Conservation (phyloP, 2,113 vertebrate genomes). For the Perca flavescens region DNA sequence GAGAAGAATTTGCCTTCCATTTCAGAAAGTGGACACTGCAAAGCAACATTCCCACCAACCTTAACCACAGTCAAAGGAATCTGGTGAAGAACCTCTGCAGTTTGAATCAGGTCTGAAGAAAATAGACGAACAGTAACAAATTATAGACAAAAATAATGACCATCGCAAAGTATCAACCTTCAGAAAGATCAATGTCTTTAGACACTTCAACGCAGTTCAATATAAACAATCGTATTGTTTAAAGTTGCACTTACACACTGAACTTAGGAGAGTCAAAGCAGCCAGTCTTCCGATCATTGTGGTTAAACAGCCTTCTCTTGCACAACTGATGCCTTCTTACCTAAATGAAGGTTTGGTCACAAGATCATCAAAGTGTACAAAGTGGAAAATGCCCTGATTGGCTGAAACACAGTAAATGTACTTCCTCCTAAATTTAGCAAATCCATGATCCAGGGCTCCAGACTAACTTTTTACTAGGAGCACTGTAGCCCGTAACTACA, state of each 20-base stretch:
- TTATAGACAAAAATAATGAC: no score
- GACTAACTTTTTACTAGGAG: no score
- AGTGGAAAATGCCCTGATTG: no score
- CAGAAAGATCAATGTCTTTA: no score
- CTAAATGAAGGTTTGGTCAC: constrained; percentile 13
- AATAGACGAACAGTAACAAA: not conserved
- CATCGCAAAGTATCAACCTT: no score
- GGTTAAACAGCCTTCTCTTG: not conserved
- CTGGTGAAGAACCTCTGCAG: not conserved
- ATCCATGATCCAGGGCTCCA: no score
- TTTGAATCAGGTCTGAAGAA: not conserved
- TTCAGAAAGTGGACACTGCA: not conserved
- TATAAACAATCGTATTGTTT: not conserved
- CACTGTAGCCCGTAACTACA: no score
- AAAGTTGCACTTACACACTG: not conserved
- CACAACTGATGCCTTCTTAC: not conserved
- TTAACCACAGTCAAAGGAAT: constrained; percentile 9
- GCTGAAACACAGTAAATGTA: no score
- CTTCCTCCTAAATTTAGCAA: no score
- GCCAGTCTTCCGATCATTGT: not conserved
- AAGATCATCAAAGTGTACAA: not conserved
- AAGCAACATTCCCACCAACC: constrained; percentile 21
- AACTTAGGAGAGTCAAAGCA: not conserved
- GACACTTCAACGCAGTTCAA: not conserved
- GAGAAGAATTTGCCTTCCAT: not conserved